Evolutionary conservation across 1,140 invertebrate genomes (phyloP), one percentile per base, ranked within the genome.

Genomic region (Geopemphigus sp.): DNA sequence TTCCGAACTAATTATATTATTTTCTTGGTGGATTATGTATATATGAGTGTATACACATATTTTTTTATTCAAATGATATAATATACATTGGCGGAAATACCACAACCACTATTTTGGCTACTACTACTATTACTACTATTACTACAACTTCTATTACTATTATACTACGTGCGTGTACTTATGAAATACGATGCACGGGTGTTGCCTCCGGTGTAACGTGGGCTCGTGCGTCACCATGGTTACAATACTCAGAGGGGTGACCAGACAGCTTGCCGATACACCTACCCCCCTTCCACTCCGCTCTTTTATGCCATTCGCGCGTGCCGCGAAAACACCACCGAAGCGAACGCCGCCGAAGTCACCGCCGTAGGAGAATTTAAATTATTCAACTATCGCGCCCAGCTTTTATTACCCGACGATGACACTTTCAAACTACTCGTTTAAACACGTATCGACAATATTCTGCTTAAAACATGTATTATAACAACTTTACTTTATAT

Each of bases 211-310:
- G 68, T 54, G 29, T 29, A 54, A 72, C 68, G 47, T 72, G 68
- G 68, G 50, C 68, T 14, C 59, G 59, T 0, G 47, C 26, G 74
- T 78, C 47, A 29, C 74, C 74, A 78, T 78, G 74, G 74, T 78
- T 61, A 78, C 74, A 26, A 19, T 26, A 29, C 17, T 24, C 15
- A 6, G 74, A n/a, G 61, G 74, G 74, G 74, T 78, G 74, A 61
- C 74, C 57, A 78, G 74, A 78, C 74, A 78, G 74, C 74, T 78
- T 78, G 74, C 74, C 74, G 74, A 78, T 78, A 72, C 68, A 70
- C 68, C 47, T 54, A 29, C 66, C 66, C 39, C 61, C 47, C 32
- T 22, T 14, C 64, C 54, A 11, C 32, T 0, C 12, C 32, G n/a
- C 12, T 53, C 68, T 22, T 39, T 68, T 50, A 12, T 50, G 8